Percentiles rank a stretch among this genome's conserved stretches.
phyloP scores from a whole-genome alignment of 2,797 vertebrate species.

The Aldrovandia affinis region DNA sequence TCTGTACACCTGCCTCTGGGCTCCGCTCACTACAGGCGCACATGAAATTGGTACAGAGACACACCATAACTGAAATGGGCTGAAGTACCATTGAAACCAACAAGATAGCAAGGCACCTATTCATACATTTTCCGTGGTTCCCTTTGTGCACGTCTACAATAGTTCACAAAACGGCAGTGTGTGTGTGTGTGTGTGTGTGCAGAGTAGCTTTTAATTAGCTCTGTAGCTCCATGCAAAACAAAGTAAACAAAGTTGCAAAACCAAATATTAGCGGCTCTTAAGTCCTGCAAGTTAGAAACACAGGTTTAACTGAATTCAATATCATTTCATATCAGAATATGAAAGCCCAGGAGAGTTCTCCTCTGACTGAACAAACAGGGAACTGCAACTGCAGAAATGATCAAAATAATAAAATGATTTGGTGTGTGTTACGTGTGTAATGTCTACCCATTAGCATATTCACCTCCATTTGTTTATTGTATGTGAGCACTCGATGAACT shows the following conservation, averaged over 20 bases:
- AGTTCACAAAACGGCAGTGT: background rate
- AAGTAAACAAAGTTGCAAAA: slow-evolving; percentile 20
- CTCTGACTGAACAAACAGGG: too few relatives aligned
- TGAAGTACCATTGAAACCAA: background rate
- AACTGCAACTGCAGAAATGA: too few relatives aligned
- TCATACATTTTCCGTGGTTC: background rate
- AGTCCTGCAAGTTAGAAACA: background rate
- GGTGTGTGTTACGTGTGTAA: too few relatives aligned
- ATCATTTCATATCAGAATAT: too few relatives aligned
- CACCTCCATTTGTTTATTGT: too few relatives aligned
- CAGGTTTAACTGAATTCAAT: background rate
- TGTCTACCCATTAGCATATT: too few relatives aligned
- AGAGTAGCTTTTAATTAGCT: slow-evolving; percentile 15
- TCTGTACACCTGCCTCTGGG: background rate
- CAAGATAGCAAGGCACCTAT: background rate
- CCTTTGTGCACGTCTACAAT: background rate
- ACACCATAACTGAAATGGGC: background rate
- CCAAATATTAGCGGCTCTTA: slow-evolving; percentile 22
- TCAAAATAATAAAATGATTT: too few relatives aligned
- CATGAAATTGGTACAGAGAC: background rate
- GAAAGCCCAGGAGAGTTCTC: too few relatives aligned
- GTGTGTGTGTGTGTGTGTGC: background rate
- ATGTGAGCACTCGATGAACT: too few relatives aligned
- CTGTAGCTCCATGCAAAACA: slow-evolving; percentile 7
- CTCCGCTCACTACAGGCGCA: background rate